phyloP scores from a whole-genome alignment of 2,113 vertebrate species.

The Equus quagga region DNA sequence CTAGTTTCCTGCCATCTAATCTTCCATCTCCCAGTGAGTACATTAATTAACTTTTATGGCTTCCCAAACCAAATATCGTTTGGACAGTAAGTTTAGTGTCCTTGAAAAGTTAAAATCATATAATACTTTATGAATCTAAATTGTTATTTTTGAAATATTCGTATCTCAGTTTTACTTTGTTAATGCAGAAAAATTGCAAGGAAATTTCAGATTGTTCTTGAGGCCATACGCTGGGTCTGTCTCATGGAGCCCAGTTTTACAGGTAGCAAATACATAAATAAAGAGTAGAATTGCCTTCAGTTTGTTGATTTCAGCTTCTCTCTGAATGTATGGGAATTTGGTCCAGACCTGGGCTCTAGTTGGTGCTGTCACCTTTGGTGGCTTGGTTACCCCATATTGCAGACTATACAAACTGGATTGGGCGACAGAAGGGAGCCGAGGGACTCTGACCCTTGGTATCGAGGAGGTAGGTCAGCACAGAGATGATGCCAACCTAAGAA shows the following conservation, averaged over 20 bases:
- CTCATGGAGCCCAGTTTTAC: background rate
- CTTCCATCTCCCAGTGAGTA: background rate
- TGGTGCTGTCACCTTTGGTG: background rate
- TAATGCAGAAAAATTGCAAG: background rate
- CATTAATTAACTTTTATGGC: background rate
- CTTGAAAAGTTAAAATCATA: conserved; percentile 24
- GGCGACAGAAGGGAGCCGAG: background rate
- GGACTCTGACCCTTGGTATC: background rate
- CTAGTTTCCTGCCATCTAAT: background rate
- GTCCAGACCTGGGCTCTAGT: background rate
- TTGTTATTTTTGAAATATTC: background rate
- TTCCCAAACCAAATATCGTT: background rate
- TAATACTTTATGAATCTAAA: background rate
- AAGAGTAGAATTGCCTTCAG: background rate
- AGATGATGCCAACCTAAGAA: background rate
- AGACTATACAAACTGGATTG: background rate
- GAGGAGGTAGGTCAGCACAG: background rate
- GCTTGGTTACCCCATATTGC: background rate
- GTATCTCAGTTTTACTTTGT: background rate
- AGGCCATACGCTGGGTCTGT: background rate
- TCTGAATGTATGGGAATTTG: background rate
- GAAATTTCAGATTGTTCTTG: background rate
- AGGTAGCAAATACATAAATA: background rate
- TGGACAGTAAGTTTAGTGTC: background rate
- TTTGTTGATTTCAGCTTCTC: background rate